Evolutionary conservation across 2,888 invertebrate species (phyloP), one percentile per base, ranked within the genome.

Genomic region (Salticus scenicus): DNA sequence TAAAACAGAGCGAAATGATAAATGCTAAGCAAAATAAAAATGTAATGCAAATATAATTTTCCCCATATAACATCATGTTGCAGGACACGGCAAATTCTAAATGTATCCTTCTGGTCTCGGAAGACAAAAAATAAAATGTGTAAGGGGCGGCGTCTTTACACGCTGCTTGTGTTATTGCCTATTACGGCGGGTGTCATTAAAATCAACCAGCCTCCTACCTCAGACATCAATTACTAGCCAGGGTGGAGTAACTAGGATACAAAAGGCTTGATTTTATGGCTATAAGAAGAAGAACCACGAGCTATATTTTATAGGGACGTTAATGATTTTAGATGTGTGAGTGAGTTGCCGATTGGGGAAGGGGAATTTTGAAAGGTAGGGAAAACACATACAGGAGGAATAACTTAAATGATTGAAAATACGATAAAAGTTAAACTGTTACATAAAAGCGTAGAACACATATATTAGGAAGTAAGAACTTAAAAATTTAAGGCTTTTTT

Each of bases 111-210:
- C 33, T 27, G 17, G 24, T 31, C 31, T 37, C 67, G 10, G 27
- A 67, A 67, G 33, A 28, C 14, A n/a, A 37, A 67, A 30, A 72
- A 41, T n/a, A 33, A 37, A 27, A 41, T 69, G 75, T 82, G 74
- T 63, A 14, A 72, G 72, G 76, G 82, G 82, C 66, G 82, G 71
- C 71, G 76, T 72, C 66, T 66, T 83, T 57, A 76, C 76, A 83
- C 76, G 82, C 63, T 75, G 64, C 28, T 71, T 66, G 76, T 76
- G 76, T 83, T 83, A 83, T 83, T 83, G 71, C 82, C 82, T 83
- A 83, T 83, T 83, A 83, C 76, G 75, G 42, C 33, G 42, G 64
- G 57, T 71, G 72, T 72, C 76, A 83, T 83, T 83, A 83, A 83
- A 71, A 70, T 63, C 63, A 71, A 66, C 57, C 81, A 70, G 69